phyloP scores from a whole-genome alignment of 2,888 invertebrate genomes.

The Cactoblastis cactorum region DNA sequence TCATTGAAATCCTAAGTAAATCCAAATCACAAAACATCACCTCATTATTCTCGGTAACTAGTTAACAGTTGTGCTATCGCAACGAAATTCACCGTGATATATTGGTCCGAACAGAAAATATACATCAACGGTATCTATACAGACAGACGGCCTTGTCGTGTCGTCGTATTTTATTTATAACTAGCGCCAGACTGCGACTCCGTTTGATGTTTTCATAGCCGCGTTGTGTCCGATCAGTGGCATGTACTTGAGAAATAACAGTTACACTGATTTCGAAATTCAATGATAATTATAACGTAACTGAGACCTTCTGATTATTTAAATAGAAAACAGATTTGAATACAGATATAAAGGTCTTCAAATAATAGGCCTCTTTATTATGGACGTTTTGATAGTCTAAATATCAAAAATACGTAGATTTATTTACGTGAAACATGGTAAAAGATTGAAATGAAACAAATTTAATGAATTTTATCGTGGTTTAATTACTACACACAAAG shows the following conservation, averaged over 20 bases:
- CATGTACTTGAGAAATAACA: background rate
- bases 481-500: too few relatives aligned
- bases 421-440: too few relatives aligned
- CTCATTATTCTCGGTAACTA: constrained; percentile 4
- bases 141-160: constrained; percentile 11
- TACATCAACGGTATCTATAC: constrained; percentile 3
- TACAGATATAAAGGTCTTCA: too few relatives aligned
- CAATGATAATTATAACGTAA: background rate
- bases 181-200: constrained; percentile 1
- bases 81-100: background rate
- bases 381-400: too few relatives aligned
- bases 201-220: background rate
- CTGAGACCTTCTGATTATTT: too few relatives aligned
- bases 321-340: too few relatives aligned
- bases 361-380: too few relatives aligned
- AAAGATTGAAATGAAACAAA: too few relatives aligned
- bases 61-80: constrained; percentile 3
- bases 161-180: constrained; percentile 14
- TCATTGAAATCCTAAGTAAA: too few relatives aligned
- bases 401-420: too few relatives aligned
- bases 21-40: background rate
- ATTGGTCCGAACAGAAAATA: constrained; percentile 6
- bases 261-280: background rate
- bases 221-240: background rate
- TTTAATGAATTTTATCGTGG: too few relatives aligned